phyloP scores from a whole-genome alignment of 2,113 vertebrate species.

The Enhydra lutris region DNA sequence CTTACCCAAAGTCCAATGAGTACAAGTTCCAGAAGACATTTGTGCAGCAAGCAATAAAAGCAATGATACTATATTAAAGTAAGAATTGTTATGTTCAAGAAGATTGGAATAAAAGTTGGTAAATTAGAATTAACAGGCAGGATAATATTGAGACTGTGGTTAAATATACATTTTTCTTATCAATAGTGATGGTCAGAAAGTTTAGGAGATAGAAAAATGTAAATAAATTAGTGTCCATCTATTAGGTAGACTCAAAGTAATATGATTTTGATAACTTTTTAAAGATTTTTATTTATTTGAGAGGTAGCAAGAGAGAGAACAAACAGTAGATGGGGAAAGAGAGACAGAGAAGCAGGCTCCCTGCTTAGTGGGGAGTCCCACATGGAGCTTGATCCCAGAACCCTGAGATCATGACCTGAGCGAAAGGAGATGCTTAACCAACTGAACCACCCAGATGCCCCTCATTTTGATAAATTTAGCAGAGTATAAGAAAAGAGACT shows the following conservation, averaged over 20 bases:
- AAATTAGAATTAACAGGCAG: not conserved
- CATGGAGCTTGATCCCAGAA: no score
- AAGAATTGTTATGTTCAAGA: not conserved
- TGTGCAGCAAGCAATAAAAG: not conserved
- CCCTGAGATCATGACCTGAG: no score
- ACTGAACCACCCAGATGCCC: no score
- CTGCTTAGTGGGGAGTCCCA: no score
- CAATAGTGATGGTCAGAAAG: not conserved
- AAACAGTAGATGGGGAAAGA: no score
- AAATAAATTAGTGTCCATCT: not conserved
- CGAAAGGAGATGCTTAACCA: no score
- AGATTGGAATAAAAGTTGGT: not conserved
- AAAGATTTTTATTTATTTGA: no score
- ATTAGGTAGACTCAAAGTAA: not conserved
- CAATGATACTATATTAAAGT: not conserved
- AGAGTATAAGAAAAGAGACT: not conserved
- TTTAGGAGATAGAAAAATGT: not conserved
- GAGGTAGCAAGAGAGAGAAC: no score
- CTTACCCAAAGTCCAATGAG: not conserved
- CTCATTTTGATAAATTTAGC: not conserved
- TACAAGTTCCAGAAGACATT: not conserved
- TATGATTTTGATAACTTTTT: not conserved
- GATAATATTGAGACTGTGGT: not conserved
- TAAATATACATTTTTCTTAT: not conserved
- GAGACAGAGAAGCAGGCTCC: no score